A percentile compares a stretch with the other conserved stretches of the same genome.
Conservation (phyloP, 2,888 invertebrate genomes). For the Ditula angustiorana region DNA sequence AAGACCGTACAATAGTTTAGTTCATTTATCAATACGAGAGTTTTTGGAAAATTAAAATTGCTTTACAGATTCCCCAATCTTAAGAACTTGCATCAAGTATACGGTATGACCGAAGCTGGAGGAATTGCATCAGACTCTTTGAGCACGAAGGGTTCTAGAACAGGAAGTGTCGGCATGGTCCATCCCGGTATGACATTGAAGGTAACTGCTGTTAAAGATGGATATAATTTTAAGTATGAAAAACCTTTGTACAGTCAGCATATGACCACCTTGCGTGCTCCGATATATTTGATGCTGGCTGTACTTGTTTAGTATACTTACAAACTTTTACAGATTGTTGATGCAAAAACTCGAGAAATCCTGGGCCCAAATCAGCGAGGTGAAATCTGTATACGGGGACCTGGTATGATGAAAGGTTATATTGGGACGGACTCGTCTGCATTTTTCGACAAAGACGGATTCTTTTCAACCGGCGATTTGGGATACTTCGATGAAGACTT, state of each 20-base stretch:
- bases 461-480: conserved; percentile 10
- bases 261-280: no score
- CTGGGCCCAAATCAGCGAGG: conserved; percentile 18
- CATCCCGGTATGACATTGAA: not conserved
- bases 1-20: no score
- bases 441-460: conserved; percentile 7
- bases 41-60: no score
- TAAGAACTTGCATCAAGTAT: not conserved
- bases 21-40: no score
- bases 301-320: no score
- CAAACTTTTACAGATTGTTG: no score
- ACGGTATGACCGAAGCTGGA: conserved; percentile 7
- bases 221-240: no score
- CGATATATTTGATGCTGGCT: no score
- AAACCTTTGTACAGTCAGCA: no score
- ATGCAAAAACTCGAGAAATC: conserved; percentile 11
- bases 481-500: conserved; percentile 18
- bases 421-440: not conserved
- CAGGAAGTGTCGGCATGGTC: not conserved
- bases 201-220: no score
- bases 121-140: not conserved
- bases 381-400: conserved; percentile 19
- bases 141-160: not conserved
- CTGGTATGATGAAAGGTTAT: conserved; percentile 3
- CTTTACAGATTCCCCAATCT: not conserved